A percentile compares a stretch with the other conserved stretches of the same genome.
Conservation (phyloP, 1,140 invertebrate species). For the Drosophila baimaii region DNA sequence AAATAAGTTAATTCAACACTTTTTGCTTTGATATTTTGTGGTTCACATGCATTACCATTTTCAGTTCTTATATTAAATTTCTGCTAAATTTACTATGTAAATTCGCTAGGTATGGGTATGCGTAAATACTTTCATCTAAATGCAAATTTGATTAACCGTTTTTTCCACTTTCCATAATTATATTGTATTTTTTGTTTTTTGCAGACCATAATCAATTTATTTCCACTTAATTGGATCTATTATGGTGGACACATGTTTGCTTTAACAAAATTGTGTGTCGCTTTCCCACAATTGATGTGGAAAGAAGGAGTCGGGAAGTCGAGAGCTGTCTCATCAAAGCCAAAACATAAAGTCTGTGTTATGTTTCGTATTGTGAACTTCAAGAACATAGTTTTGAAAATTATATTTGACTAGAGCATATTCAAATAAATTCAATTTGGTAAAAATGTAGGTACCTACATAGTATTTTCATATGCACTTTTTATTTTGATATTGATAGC, state of each 20-base stretch:
- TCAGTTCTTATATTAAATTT: conserved; percentile 21
- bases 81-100: conserved; percentile 80
- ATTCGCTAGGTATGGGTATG: conserved; percentile 68
- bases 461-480: conserved; percentile 13
- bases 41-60: conserved; percentile 12
- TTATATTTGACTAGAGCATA: neutral
- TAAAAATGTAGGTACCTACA: conserved; percentile 3
- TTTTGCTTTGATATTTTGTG: conserved; percentile 35
- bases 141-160: conserved; percentile 81
- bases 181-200: conserved; percentile 24
- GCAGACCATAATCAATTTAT: conserved; percentile 57
- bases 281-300: neutral
- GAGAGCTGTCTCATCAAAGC: neutral
- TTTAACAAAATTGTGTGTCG: conserved; percentile 2
- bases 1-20: conserved; percentile 60
- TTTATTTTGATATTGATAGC: conserved; percentile 54
- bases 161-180: conserved; percentile 30
- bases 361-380: neutral
- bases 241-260: conserved; percentile 33
- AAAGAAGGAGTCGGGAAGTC: neutral
- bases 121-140: conserved; percentile 76
- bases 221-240: conserved; percentile 55
- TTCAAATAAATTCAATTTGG: neutral
- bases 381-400: neutral
- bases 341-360: neutral